Conservation (phyloP, 2,113 vertebrate species). For the Cathartes aura region DNA sequence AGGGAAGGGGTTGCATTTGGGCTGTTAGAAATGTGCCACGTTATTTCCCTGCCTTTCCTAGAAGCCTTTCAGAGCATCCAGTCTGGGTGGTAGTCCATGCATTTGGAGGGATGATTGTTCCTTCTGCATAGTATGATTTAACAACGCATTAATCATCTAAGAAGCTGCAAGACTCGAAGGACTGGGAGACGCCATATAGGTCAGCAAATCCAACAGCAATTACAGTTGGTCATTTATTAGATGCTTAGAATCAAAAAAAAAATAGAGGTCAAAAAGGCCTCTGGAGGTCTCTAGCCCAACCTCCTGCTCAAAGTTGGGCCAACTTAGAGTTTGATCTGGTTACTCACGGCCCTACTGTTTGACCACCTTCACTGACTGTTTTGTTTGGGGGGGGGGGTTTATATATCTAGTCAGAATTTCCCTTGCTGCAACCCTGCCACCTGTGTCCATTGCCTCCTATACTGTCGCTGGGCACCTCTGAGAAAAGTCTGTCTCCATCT, state of each 20-base stretch:
- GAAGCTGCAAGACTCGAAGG: not conserved
- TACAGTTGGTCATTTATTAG: not conserved
- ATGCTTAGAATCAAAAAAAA: slow-evolving; percentile 6
- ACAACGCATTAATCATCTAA: slow-evolving; percentile 21
- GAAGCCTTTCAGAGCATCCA: not conserved
- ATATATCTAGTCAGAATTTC: not conserved
- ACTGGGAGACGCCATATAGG: not conserved
- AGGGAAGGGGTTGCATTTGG: not conserved
- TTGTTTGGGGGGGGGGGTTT: fast-evolving
- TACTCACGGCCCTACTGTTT: not conserved
- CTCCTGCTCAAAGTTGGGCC: not conserved
- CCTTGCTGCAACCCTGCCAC: not conserved
- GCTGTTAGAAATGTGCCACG: not conserved
- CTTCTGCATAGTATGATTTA: not conserved
- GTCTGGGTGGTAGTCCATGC: not conserved
- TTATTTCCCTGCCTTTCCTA: slow-evolving; percentile 8
- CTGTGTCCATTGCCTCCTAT: not conserved
- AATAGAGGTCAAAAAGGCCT: not conserved
- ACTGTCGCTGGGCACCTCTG: not conserved
- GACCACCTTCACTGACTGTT: not conserved
- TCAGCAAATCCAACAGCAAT: slow-evolving; percentile 8
- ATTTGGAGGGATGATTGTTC: not conserved
- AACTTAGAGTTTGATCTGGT: not conserved
- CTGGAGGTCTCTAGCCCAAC: not conserved
- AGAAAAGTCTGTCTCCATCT: not conserved